These are phyloP conservation scores for Apotomis capreana DNA, from an alignment of 2,888 invertebrate species.

Conservation along the genomic window DNA sequence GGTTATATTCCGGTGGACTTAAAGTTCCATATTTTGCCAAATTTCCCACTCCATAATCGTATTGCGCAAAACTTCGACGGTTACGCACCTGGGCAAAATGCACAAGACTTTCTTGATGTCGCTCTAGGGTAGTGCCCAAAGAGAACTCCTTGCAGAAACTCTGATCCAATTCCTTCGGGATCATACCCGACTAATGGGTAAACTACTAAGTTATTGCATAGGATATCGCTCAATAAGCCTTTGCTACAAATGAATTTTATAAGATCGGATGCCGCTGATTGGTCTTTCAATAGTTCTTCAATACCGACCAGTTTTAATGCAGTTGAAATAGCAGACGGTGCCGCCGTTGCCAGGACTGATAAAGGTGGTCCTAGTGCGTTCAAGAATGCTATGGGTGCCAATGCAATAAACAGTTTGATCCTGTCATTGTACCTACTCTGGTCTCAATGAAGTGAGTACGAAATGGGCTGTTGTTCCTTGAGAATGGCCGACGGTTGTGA, in stretches of 20 bases:
- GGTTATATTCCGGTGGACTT: constrained; percentile 50
- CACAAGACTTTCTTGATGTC: constrained; percentile 50
- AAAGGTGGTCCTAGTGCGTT: constrained; percentile 49
- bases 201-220: constrained; percentile 62
- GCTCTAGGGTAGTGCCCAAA: constrained; percentile 53
- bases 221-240: constrained; percentile 43
- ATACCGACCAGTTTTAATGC: not conserved
- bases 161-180: no score
- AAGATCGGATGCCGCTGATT: not conserved
- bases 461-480: constrained; percentile 85
- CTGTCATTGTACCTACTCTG: constrained; percentile 85
- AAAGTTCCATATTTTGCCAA: constrained; percentile 45
- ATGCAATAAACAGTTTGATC: constrained; percentile 76
- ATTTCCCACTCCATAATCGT: constrained; percentile 49
- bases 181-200: not conserved
- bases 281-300: constrained; percentile 9
- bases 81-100: constrained; percentile 50
- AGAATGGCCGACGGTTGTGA: constrained; percentile 88
- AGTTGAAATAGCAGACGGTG: not conserved
- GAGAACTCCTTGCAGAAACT: constrained; percentile 7
- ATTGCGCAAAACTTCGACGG: constrained; percentile 45
- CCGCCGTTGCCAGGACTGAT: not conserved
- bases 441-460: constrained; percentile 78
- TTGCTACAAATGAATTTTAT: constrained; percentile 44
- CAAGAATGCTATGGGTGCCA: constrained; percentile 25